Conservation (phyloP, 2,113 vertebrate species). For the Zingel zingel region DNA sequence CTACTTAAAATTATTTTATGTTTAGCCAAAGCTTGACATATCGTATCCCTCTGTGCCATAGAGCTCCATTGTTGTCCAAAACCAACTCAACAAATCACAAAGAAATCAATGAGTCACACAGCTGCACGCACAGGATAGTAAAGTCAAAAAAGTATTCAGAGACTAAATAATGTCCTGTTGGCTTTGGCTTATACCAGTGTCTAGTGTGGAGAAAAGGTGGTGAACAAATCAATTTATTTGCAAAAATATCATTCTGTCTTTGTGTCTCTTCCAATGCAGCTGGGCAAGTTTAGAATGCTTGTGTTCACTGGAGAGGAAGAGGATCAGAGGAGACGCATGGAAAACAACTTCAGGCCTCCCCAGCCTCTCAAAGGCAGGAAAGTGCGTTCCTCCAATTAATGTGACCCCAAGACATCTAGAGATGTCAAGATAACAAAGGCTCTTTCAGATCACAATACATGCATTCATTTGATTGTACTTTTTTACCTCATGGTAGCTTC, state of each 20-base stretch:
- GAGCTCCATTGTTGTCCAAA: too few relatives aligned
- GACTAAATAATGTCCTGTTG: background rate
- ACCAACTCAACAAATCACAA: too few relatives aligned
- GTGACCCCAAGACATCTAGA: conserved; percentile 39
- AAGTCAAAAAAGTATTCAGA: background rate
- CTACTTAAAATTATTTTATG: too few relatives aligned
- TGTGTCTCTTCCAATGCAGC: conserved; percentile 77
- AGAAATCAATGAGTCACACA: too few relatives aligned
- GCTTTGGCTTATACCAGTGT: background rate
- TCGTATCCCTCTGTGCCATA: too few relatives aligned
- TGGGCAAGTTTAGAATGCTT: conserved; percentile 93
- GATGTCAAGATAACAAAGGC: background rate
- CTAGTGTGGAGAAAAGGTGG: background rate
- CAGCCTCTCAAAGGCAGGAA: conserved; percentile 93
- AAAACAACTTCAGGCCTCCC: conserved; percentile 95
- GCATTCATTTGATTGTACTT: conserved; percentile 41
- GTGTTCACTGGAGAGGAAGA: conserved; percentile 89
- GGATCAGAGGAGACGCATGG: conserved; percentile 90
- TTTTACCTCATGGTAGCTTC: conserved; percentile 25
- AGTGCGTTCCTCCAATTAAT: conserved; percentile 90
- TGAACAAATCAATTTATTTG: background rate
- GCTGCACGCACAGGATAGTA: too few relatives aligned
- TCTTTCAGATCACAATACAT: conserved; percentile 30
- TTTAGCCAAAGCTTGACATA: too few relatives aligned
- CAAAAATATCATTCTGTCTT: background rate